Base-by-base conservation (phyloP, 2,888 invertebrate species). In the Dryocosmus kuriphilus region DNA sequence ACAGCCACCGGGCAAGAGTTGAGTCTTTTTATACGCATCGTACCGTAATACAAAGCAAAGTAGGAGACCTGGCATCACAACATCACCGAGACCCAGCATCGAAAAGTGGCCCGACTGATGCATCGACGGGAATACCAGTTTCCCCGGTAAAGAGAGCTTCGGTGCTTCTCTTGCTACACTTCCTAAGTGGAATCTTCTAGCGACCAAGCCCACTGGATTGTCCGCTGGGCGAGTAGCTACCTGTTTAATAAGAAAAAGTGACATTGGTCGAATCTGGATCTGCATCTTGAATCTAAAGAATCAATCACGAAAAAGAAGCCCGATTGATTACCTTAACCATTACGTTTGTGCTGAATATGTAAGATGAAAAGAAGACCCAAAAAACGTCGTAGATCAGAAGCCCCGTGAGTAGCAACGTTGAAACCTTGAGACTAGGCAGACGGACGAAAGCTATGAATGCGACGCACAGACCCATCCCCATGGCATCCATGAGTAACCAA, bases 301-400 rank as follows among this genome's bases (percentile, higher is more conserved):
- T 67, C 30, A 30, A 62, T 32, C 8, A 30, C 16, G 19, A 32
- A 19, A 9, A 24, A 55, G 46, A 9, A 38, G 24, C 16, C 14
- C 4, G 22, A 22, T 73, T 57, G 27, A 67, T 95, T 92, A 97
- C 97, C 93, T 98, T 98, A 84, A 99, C 98, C 99, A 99, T 99
- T 85, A 99, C 99, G 91, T 99, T 99, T 88, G 99, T 97, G 92
- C 98, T 98, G 93, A 99, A 99, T 91, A 99, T 98, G 92, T 98
- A 98, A 0, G 98, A 98, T 3, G 98, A 98, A 93, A 98, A 99
- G 93, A 99, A 99, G 75, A 99, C 98, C 98, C 99, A 99, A 93
- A 99, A 99, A 60, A 99, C 98, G 92, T 99, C 99, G 92, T 99
- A 99, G 78, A 98, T 96, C 80, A 98, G 94, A 85, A 98, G 93